Conservation (phyloP, 2,888 invertebrate species). For the Conus canariensis region DNA sequence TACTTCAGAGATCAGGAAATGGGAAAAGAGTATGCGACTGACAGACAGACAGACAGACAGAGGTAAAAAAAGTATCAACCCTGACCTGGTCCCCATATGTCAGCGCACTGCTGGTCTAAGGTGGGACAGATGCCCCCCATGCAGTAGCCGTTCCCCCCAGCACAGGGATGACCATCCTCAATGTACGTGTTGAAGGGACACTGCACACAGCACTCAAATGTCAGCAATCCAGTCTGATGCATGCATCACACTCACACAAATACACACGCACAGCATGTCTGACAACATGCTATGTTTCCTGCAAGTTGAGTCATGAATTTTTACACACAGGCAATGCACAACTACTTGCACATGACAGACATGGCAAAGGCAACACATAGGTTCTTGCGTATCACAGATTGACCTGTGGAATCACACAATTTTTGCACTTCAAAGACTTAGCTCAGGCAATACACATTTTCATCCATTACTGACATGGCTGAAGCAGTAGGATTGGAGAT, state of each 20-base stretch:
- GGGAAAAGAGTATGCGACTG: no score
- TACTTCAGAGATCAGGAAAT: no score
- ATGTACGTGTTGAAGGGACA: conserved; percentile 94
- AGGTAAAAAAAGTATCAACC: not conserved
- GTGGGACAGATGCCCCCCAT: conserved; percentile 96
- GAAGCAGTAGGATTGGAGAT: no score
- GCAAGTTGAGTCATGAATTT: not conserved
- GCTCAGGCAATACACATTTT: no score
- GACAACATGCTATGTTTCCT: no score
- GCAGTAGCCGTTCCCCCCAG: conserved; percentile 88
- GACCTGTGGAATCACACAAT: no score
- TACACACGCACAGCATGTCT: no score
- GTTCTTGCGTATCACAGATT: no score
- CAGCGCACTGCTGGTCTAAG: conserved; percentile 91
- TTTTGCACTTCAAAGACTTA: no score
- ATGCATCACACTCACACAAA: not conserved
- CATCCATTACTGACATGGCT: no score
- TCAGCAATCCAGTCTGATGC: not conserved
- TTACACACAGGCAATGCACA: not conserved
- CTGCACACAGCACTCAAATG: conserved; percentile 75
- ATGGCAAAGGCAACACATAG: not conserved
- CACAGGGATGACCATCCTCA: conserved; percentile 94
- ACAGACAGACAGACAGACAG: no score
- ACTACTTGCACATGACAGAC: not conserved
- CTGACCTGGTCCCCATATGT: conserved; percentile 92